These are phyloP conservation scores for Abrostola tripartita DNA, from an alignment of 2,888 invertebrate species.

Conservation along the genomic window DNA sequence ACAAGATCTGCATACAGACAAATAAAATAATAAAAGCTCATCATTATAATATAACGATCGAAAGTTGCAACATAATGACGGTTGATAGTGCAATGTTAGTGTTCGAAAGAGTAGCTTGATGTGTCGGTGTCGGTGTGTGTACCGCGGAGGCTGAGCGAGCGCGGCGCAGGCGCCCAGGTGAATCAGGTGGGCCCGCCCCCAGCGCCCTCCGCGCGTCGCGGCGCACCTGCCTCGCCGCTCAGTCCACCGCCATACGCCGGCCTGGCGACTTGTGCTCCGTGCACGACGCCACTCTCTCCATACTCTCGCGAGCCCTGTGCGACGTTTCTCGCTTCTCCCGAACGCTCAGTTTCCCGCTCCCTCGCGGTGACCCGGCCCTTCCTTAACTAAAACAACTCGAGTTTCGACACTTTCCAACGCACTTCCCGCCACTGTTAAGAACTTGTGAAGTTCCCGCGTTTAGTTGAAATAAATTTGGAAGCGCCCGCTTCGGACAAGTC, in stretches of 20 bases:
- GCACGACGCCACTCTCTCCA: slow-evolving; percentile 87
- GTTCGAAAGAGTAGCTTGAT: slow-evolving; percentile 34
- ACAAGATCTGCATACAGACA: too few species aligned
- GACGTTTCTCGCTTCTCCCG: slow-evolving; percentile 85
- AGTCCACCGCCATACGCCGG: slow-evolving; percentile 82
- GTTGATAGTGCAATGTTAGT: slow-evolving; percentile 52
- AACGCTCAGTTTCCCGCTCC: slow-evolving; percentile 83
- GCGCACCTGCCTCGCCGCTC: slow-evolving; percentile 83
- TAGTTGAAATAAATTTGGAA: slow-evolving; percentile 55
- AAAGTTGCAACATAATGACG: slow-evolving; percentile 54
- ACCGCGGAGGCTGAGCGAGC: slow-evolving; percentile 62
- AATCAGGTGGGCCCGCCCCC: slow-evolving; percentile 87
- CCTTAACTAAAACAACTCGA: slow-evolving; percentile 66
- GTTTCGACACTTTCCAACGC: slow-evolving; percentile 69
- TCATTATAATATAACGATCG: slow-evolving; percentile 50
- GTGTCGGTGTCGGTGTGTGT: slow-evolving; percentile 49
- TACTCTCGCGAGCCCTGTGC: slow-evolving; percentile 86
- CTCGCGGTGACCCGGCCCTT: slow-evolving; percentile 73
- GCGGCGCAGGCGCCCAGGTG: slow-evolving; percentile 88
- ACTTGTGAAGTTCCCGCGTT: slow-evolving; percentile 78
- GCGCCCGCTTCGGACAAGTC: slow-evolving; percentile 60
- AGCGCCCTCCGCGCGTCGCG: slow-evolving; percentile 78
- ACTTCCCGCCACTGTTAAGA: slow-evolving; percentile 60
- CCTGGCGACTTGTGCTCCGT: slow-evolving; percentile 86
- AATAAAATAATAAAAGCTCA: slow-evolving; percentile 33